phyloP scores from a whole-genome alignment of 1,140 invertebrate species.

The Drosophila simulans region DNA sequence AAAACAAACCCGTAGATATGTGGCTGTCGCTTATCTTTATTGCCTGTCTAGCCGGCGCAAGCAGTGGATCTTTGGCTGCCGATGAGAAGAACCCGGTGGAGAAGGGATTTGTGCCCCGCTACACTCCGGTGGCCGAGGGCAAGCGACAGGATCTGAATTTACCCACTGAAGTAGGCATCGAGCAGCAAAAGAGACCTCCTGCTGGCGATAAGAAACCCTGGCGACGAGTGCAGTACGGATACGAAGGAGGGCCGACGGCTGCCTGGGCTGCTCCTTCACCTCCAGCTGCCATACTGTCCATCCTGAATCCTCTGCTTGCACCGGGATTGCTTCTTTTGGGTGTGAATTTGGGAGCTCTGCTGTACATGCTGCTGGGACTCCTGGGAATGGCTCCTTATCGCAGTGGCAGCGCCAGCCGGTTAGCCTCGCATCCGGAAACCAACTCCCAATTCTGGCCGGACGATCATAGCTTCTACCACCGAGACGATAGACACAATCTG shows the following conservation, averaged over 20 bases:
- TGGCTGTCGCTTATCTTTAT: conserved; percentile 33
- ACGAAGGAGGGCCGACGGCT: conserved; percentile 17
- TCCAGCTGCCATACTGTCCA: conserved; percentile 15
- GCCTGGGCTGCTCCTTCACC: conserved; percentile 26
- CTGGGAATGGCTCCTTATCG: conserved; percentile 54
- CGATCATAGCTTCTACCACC: conserved; percentile 40
- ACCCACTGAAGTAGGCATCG: neutral
- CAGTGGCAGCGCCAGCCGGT: neutral
- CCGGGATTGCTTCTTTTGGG: conserved; percentile 59
- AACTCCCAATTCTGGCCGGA: conserved; percentile 13
- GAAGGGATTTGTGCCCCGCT: conserved; percentile 37
- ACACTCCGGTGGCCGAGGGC: conserved; percentile 49
- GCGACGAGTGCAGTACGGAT: conserved; percentile 53
- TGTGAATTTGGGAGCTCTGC: conserved; percentile 59
- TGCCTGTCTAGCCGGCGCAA: conserved; percentile 16
- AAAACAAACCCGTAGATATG: conserved; percentile 26
- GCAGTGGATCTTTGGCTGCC: neutral
- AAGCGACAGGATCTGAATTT: conserved; percentile 52
- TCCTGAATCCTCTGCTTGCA: conserved; percentile 35
- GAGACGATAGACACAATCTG: conserved; percentile 50
- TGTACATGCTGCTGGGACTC: conserved; percentile 59
- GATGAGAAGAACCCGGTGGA: conserved; percentile 19
- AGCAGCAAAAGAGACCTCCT: conserved; percentile 1
- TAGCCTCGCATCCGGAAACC: neutral
- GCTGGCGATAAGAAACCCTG: conserved; percentile 47